Evolutionary conservation across 2,797 vertebrate genomes (phyloP).

Genomic region (Borostomias antarcticus): DNA sequence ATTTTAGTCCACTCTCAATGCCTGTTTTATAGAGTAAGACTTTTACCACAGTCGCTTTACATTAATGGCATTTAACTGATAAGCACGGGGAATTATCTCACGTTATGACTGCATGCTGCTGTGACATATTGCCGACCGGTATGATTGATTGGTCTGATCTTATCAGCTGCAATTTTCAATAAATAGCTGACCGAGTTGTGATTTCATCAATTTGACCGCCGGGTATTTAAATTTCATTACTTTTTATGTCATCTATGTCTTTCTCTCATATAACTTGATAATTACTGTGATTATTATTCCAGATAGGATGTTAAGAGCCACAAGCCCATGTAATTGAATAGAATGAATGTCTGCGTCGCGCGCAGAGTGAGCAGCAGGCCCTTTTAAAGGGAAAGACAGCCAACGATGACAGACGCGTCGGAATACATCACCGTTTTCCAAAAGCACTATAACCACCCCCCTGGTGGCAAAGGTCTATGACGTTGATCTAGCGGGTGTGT

Average conservation of each 20-base stretch:
- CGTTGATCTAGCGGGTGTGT: conserved; percentile 10
- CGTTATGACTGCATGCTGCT: conserved; percentile 23
- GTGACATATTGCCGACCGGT: conserved; percentile 26
- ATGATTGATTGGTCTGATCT: conserved; percentile 58
- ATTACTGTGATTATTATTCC: conserved; percentile 36
- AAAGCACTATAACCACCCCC: conserved; percentile 32
- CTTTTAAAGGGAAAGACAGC: conserved; percentile 11
- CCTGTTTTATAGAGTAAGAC: not conserved
- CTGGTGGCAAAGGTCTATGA: conserved; percentile 18
- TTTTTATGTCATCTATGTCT: conserved; percentile 22
- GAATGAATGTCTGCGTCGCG: not conserved
- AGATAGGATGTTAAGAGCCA: conserved; percentile 9
- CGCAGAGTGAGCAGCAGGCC: not conserved
- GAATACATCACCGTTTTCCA: conserved; percentile 26
- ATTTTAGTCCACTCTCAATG: not conserved
- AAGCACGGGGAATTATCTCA: conserved; percentile 34
- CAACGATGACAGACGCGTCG: conserved; percentile 38
- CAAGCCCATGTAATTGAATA: conserved; percentile 21
- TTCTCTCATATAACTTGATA: conserved; percentile 33
- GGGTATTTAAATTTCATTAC: no score
- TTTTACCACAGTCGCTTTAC: conserved; percentile 17
- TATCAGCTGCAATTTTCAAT: conserved; percentile 58
- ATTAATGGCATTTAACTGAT: conserved; percentile 48
- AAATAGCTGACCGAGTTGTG: conserved; percentile 36
- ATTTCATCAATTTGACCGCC: conserved; percentile 48